Evolutionary conservation across 2,888 invertebrate genomes (phyloP), one percentile per base, ranked within the genome.

Genomic region (Pecten maximus): DNA sequence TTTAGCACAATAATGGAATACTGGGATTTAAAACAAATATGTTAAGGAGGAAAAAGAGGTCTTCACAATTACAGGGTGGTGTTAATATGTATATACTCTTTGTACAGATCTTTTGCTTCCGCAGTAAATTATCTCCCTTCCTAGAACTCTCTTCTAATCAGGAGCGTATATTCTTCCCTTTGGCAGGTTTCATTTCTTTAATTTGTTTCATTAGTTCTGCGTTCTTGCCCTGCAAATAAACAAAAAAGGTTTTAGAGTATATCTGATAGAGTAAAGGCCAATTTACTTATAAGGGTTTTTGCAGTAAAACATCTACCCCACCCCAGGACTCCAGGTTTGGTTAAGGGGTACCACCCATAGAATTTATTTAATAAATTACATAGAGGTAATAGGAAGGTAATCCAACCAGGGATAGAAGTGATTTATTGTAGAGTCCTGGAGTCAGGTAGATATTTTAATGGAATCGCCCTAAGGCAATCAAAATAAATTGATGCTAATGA

Each of bases 181-280:
- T 74, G 35, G 74, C 74, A 35, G 74, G 74, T 35, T 74, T 74
- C 35, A 74, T 0, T 74, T 74, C 74, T 74, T 74, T 74, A 35
- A 74, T 74, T 35, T 99, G 99, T 96, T 98, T 98, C 92, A 98
- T 97, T 92, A 99, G 97, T 94, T 97, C 97, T 93, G 98, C 98
- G 93, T 99, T 98, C 97, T 98, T 98, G 40, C 97, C 97, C 97
- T 98, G 98, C 19, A 94, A 94, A 8, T 3, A 54, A 54, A 54
- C 19, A 3, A 19, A n/a, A 23, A 54, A 54, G 6, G 8, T 19
- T 19, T 54, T n/a, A 54, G 54, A 54, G 19, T n/a, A 1, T n/a
- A n/a, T n/a, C n/a, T n/a, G n/a, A n/a, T n/a, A n/a, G n/a, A n/a
- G n/a, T n/a, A n/a, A n/a, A n/a, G n/a, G n/a, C n/a, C n/a, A n/a